Evolutionary conservation across 2,888 invertebrate species (phyloP), one percentile per base, ranked within the genome.

Genomic region (Epicampocera succincta): DNA sequence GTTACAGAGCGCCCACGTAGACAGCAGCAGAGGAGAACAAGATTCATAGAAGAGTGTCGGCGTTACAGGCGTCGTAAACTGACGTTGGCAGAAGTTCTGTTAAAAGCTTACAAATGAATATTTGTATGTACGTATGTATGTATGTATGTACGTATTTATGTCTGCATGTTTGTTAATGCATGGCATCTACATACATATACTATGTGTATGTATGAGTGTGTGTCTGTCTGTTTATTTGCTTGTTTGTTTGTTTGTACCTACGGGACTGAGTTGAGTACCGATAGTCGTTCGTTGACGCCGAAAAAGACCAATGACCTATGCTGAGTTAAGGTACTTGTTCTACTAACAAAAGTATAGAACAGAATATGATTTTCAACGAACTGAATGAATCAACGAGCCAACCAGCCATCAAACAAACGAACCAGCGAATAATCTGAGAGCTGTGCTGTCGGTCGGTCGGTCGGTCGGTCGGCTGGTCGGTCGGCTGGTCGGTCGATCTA

Each of bases 241-340:
- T 74, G 29, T 60, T 9, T 65, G 17, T 60, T 33, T 61, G 17
- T 52, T 15, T 48, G 63, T 74, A 63, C 29, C 33, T 61, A 42
- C 61, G 69, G 69, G 46, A 63, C 76, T 65, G 68, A 74, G 56
- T 72, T 50, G 72, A 72, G 74, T 71, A 78, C 74, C 82, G 82
- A 82, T 82, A 82, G 82, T 82, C 82, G 82, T 82, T 82, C 90
- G 90, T 89, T 89, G 89, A 89, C 90, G 90, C 89, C 89, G 88
- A 89, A 89, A 88, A 89, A 89, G 89, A 89, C 89, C 89, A 89
- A 89, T 89, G 89, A 89, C 89, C 89, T 89, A 89, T 89, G 89
- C 86, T 88, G 87, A 88, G 87, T 87, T 85, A 81, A 83, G 83
- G 84, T 80, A 83, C 74, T 82, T 84, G 84, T 83, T 84, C 84